phyloP scores from a whole-genome alignment of 2,888 invertebrate genomes.

The Petrophora chlorosata region DNA sequence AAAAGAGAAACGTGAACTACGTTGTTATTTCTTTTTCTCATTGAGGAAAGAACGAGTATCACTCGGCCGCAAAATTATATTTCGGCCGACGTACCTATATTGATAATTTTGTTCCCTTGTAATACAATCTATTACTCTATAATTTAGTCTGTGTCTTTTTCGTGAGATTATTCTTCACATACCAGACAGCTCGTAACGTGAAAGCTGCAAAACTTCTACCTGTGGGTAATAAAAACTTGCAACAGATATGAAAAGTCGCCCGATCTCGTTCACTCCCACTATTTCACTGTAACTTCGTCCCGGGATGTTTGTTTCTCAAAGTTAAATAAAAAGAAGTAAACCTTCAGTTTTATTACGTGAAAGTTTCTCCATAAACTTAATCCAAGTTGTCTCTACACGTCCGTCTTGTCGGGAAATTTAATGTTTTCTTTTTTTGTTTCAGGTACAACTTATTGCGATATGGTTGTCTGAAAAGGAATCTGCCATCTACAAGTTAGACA shows the following conservation, averaged over 20 bases:
- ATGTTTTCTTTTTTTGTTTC: slow-evolving; percentile 15
- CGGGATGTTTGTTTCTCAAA: slow-evolving; percentile 19
- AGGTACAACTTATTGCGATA: slow-evolving; percentile 9
- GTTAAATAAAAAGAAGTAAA: slow-evolving; percentile 25
- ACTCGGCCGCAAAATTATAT: no score
- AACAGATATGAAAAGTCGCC: slow-evolving; percentile 9
- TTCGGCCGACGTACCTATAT: no score
- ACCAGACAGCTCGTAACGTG: not conserved
- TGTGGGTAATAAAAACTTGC: slow-evolving; percentile 3
- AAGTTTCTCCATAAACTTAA: slow-evolving; percentile 16
- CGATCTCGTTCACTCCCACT: not conserved
- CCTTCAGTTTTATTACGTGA: slow-evolving; percentile 11
- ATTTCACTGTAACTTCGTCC: not conserved
- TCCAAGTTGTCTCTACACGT: slow-evolving; percentile 6
- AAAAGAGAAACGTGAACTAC: no score
- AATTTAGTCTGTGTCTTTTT: no score
- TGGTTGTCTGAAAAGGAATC: not conserved
- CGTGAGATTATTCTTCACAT: no score
- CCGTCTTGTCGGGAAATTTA: slow-evolving; percentile 1
- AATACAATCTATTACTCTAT: no score
- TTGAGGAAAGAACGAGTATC: no score
- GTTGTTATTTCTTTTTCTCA: no score
- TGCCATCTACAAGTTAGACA: not conserved
- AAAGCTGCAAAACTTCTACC: not conserved
- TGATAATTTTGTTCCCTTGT: no score